Evolutionary conservation across 2,888 invertebrate species (phyloP).

Genomic region (Cheilosia urbana): DNA sequence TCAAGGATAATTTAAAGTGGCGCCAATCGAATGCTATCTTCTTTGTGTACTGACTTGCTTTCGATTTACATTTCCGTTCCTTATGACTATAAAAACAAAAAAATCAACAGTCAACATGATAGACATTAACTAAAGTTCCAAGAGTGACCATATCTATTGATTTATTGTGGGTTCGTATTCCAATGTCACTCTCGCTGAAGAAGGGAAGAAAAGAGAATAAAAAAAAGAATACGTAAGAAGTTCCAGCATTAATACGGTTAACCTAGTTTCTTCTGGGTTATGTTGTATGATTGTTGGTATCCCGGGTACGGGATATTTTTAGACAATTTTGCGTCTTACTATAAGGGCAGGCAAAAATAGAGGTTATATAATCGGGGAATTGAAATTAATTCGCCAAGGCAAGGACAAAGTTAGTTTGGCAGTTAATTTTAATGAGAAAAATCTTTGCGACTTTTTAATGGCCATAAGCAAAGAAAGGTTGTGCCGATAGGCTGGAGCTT

Average conservation of each 20-base stretch:
- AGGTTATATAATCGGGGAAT: slow-evolving; percentile 39
- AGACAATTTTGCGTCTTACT: slow-evolving; percentile 3
- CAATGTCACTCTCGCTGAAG: slow-evolving; percentile 15
- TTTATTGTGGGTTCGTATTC: slow-evolving; percentile 13
- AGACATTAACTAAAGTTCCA: not conserved
- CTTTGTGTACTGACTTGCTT: not conserved
- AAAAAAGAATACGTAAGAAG: not conserved
- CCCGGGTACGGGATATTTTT: slow-evolving; percentile 38
- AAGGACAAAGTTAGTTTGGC: slow-evolving; percentile 18
- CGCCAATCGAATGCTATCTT: slow-evolving; percentile 16
- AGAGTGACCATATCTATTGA: slow-evolving; percentile 35
- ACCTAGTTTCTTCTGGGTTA: slow-evolving; percentile 24
- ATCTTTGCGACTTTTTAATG: slow-evolving; percentile 20
- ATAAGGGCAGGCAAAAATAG: slow-evolving; percentile 5
- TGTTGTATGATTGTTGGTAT: not conserved
- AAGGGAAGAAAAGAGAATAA: not conserved
- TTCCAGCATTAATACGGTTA: slow-evolving; percentile 30
- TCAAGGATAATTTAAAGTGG: slow-evolving; percentile 11
- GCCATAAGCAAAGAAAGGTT: slow-evolving; percentile 18
- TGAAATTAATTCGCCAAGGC: slow-evolving; percentile 19
- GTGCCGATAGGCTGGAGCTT: not conserved
- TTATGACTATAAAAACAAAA: not conserved
- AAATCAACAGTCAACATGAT: not conserved
- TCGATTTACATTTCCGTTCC: not conserved
- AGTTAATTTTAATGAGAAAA: slow-evolving; percentile 57